Percentiles rank a stretch among this genome's conserved stretches.
Conservation (phyloP, 2,888 invertebrate species). For the Serripes groenlandicus region DNA sequence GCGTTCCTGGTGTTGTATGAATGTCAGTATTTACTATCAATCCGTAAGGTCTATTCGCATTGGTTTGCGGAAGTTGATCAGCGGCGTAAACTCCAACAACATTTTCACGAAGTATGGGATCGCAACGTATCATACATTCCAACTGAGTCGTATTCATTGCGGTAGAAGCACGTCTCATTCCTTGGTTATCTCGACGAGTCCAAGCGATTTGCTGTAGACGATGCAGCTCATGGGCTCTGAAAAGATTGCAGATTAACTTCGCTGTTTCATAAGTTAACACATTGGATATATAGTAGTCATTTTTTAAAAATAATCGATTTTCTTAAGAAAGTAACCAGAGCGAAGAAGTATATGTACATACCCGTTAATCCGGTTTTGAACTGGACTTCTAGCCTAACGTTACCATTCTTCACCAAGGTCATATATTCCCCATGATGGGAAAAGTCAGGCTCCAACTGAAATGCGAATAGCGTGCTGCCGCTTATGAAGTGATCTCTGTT, state of each 20-base stretch:
- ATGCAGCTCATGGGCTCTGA: conserved; percentile 33
- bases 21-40: conserved; percentile 40
- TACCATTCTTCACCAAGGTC: conserved; percentile 39
- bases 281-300: too few species aligned
- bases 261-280: too few species aligned
- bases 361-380: conserved; percentile 19
- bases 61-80: conserved; percentile 25
- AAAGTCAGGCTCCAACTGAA: conserved; percentile 39
- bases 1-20: conserved; percentile 26
- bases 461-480: conserved; percentile 46
- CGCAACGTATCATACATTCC: conserved; percentile 39
- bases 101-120: conserved; percentile 20
- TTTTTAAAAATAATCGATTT: too few species aligned
- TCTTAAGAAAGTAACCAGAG: not conserved
- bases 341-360: not conserved
- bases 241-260: too few species aligned
- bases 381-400: conserved; percentile 27
- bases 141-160: conserved; percentile 26
- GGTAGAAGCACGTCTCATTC: conserved; percentile 16
- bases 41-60: conserved; percentile 9
- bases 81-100: conserved; percentile 42
- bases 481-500: conserved; percentile 37
- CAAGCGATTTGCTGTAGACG: conserved; percentile 24
- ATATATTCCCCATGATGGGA: conserved; percentile 35
- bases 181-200: conserved; percentile 18